Evolutionary conservation across 2,113 vertebrate genomes (phyloP).

Genomic region (Pseudonaja textilis): DNA sequence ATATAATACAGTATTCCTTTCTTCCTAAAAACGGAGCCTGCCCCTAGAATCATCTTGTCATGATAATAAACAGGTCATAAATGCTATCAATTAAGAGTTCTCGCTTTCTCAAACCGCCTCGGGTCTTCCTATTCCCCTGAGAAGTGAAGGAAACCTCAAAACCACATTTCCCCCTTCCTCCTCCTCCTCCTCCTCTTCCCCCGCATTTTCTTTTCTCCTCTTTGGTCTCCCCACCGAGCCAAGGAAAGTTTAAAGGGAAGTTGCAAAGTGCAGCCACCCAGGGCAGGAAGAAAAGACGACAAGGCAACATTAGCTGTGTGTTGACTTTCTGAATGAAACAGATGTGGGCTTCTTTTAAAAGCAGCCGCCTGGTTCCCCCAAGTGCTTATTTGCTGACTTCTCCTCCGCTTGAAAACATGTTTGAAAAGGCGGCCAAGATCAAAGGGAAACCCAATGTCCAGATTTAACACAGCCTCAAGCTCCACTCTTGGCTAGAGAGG

Average conservation of each 20-base stretch:
- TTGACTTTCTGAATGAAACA: constrained; percentile 62
- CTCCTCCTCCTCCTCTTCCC: no score
- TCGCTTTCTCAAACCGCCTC: not conserved
- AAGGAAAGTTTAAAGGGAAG: constrained; percentile 40
- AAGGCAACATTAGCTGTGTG: constrained; percentile 30
- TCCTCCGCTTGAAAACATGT: constrained; percentile 58
- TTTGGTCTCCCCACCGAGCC: no score
- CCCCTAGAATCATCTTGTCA: no score
- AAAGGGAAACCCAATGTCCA: constrained; percentile 64
- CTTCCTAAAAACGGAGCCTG: no score
- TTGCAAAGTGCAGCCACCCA: constrained; percentile 16
- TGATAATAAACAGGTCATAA: not conserved
- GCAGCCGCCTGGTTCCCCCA: constrained; percentile 58
- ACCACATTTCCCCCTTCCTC: not conserved
- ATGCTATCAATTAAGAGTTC: not conserved
- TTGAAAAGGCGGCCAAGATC: constrained; percentile 60
- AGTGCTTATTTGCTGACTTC: constrained; percentile 77
- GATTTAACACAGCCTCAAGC: constrained; percentile 72
- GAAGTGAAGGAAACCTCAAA: not conserved
- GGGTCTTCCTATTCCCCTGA: no score
- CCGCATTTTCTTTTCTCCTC: not conserved
- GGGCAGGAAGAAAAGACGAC: constrained; percentile 4
- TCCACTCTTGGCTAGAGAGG: constrained; percentile 66
- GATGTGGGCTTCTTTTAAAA: constrained; percentile 63
- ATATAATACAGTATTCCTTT: no score